These are phyloP conservation scores for Umimayanthus kanabou DNA, from an alignment of 92 coral and sea anemone genomes.

Conservation along the genomic window DNA sequence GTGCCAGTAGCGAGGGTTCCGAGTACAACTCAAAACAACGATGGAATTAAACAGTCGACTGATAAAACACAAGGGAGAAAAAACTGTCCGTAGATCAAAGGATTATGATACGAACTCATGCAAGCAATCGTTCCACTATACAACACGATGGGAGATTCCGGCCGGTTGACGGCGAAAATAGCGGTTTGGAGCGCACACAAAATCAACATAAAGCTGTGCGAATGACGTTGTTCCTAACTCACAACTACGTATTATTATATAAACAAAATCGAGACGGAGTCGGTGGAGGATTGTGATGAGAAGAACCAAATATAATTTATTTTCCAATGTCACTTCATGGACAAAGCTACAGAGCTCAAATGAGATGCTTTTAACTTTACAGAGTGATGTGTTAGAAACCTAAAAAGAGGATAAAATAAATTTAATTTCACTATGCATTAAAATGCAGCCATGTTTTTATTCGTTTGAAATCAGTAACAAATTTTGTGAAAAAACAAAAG, in stretches of 20 bases:
- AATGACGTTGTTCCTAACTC: too few relatives aligned
- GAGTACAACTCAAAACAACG: background rate
- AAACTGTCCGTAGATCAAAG: background rate
- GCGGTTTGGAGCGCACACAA: too few relatives aligned
- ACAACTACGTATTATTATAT: too few relatives aligned
- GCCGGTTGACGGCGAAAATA: too few relatives aligned
- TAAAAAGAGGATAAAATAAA: background rate
- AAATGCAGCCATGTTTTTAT: background rate
- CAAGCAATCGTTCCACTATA: too few relatives aligned
- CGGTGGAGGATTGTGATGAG: too few relatives aligned
- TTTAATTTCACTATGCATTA: background rate
- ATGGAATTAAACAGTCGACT: background rate
- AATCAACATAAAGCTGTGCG: too few relatives aligned
- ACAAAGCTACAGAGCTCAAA: background rate
- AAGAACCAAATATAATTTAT: too few relatives aligned
- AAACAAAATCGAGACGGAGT: too few relatives aligned
- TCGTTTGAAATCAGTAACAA: background rate
- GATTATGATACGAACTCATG: too few relatives aligned
- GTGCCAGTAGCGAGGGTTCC: background rate
- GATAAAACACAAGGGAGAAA: background rate
- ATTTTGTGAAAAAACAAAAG: conserved; percentile 15
- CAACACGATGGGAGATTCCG: too few relatives aligned
- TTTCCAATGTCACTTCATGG: background rate
- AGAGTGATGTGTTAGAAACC: background rate
- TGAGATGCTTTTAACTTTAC: background rate